A percentile compares a stretch with the other conserved stretches of the same genome.
Evolutionary conservation across 2,113 vertebrate genomes (phyloP).

Genomic region (Mesitornis unicolor): DNA sequence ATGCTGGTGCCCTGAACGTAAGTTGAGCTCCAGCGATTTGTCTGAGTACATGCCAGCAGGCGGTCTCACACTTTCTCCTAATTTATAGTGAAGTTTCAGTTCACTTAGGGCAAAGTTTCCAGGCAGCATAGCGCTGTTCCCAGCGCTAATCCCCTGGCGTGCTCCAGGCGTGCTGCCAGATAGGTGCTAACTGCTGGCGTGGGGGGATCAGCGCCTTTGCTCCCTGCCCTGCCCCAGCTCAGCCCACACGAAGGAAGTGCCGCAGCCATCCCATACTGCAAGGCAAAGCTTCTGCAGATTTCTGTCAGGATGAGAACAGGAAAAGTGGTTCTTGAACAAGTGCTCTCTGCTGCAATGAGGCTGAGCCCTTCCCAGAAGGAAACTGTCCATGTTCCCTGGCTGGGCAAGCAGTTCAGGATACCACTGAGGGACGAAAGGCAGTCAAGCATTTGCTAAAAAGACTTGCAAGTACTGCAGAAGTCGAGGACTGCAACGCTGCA

Average conservation of each 20-base stretch:
- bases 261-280: background rate
- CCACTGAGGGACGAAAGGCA: background rate
- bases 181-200: background rate
- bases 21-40: background rate
- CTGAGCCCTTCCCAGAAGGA: background rate
- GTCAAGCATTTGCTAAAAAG: background rate
- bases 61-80: background rate
- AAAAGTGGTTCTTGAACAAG: background rate
- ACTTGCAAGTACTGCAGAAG: background rate
- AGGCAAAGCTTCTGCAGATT: background rate
- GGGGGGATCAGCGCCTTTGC: background rate
- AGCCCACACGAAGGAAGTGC: background rate
- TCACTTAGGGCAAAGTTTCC: background rate
- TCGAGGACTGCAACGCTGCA: background rate
- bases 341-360: background rate
- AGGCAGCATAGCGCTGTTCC: background rate
- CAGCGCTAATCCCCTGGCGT: background rate
- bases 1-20: background rate
- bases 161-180: background rate
- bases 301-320: background rate
- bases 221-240: background rate
- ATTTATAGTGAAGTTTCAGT: background rate
- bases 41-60: background rate
- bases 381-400: rapidly evolving
- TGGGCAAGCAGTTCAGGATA: background rate